Evolutionary conservation across 2,888 invertebrate species (phyloP).

Genomic region (Parnassius orleans): DNA sequence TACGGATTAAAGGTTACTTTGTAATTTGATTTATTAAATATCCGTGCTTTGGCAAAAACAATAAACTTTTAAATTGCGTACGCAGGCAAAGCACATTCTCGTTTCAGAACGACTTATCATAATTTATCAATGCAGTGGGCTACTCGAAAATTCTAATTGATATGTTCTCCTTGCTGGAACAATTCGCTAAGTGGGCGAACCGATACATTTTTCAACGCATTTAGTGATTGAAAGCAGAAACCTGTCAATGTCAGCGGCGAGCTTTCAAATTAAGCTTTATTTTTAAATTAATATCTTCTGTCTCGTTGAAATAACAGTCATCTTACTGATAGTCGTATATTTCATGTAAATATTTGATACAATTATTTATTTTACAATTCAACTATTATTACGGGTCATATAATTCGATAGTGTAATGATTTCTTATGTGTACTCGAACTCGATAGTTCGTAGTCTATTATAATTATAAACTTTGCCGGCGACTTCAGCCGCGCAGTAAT

Average conservation of each 20-base stretch:
- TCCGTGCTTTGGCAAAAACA: too few relatives aligned
- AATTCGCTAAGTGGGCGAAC: constrained; percentile 23
- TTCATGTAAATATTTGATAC: too few relatives aligned
- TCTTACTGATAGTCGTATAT: too few relatives aligned
- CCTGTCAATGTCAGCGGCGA: constrained; percentile 18
- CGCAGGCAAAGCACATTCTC: constrained; percentile 2
- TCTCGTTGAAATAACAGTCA: background rate
- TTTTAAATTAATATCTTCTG: constrained; percentile 15
- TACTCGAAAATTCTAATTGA: constrained; percentile 17
- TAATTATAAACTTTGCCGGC: too few relatives aligned
- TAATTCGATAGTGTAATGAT: too few relatives aligned
- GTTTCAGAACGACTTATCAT: constrained; percentile 9
- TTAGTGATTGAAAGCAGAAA: constrained; percentile 25
- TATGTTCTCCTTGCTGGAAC: constrained; percentile 16
- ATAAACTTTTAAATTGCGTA: background rate
- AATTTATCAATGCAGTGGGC: constrained; percentile 21
- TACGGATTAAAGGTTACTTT: too few relatives aligned
- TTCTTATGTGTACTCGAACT: too few relatives aligned
- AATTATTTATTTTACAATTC: too few relatives aligned
- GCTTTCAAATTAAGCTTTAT: constrained; percentile 25
- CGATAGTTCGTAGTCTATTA: too few relatives aligned
- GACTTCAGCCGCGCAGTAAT: too few relatives aligned
- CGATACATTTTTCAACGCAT: constrained; percentile 28
- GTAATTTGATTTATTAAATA: too few relatives aligned
- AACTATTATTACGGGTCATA: too few relatives aligned